Evolutionary conservation across 2,797 vertebrate genomes (phyloP).

Genomic region (Myioborus melanocephalus): DNA sequence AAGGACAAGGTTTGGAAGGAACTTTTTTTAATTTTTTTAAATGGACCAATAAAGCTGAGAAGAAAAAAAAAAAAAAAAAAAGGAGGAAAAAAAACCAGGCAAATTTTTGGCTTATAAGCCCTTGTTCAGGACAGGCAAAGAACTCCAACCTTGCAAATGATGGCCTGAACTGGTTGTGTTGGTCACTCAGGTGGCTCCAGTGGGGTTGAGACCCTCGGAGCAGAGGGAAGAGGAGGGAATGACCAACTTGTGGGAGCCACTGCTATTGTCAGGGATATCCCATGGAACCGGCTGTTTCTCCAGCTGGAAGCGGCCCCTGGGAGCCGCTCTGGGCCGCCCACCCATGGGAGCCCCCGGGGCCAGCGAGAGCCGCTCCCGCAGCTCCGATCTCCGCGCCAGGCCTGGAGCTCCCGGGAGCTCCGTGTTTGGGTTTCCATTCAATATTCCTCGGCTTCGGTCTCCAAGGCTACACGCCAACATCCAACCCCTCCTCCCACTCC

Average conservation of each 20-base stretch:
- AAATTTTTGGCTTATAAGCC: neutral
- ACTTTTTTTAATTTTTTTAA: neutral
- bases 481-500: conserved; percentile 48
- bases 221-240: neutral
- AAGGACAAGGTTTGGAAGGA: neutral
- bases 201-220: accelerated
- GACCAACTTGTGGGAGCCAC: accelerated
- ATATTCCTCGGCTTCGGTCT: conserved; percentile 22
- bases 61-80: neutral
- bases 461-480: conserved; percentile 44
- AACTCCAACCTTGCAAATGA: accelerated
- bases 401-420: neutral
- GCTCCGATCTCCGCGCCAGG: neutral
- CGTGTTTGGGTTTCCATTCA: conserved; percentile 55
- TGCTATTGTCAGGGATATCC: accelerated
- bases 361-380: neutral
- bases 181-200: neutral
- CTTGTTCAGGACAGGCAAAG: neutral
- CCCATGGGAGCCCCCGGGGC: neutral
- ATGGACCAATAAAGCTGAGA: neutral
- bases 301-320: accelerated
- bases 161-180: neutral
- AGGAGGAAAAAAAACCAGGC: neutral
- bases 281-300: accelerated
- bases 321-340: neutral